Conservation (phyloP, 1,140 invertebrate species). For the Philaenus spumarius region DNA sequence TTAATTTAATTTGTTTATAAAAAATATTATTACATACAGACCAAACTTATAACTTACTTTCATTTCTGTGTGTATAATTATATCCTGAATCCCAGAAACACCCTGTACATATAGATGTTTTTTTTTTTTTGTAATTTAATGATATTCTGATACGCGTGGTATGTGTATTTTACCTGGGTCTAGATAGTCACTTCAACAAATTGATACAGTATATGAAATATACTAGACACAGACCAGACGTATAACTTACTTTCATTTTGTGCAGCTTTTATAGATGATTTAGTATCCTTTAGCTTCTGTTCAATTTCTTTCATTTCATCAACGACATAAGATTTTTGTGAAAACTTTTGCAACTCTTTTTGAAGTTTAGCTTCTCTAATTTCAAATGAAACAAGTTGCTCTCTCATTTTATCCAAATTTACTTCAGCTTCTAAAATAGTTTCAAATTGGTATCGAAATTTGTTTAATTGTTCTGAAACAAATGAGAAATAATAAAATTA, state of each 20-base stretch:
- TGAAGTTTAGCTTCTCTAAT: conserved; percentile 41
- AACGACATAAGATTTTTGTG: conserved; percentile 38
- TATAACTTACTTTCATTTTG: conserved; percentile 46
- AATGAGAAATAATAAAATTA: conserved; percentile 21
- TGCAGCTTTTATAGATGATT: conserved; percentile 44
- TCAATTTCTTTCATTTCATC: conserved; percentile 42
- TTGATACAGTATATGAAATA: too few relatives aligned
- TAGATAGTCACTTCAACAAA: too few relatives aligned
- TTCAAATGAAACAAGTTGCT: conserved; percentile 41
- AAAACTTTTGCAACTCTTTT: conserved; percentile 45
- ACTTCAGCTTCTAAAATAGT: conserved; percentile 48
- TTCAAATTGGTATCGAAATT: conserved; percentile 45
- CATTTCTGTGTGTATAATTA: too few relatives aligned
- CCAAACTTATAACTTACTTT: too few relatives aligned
- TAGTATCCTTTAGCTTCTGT: conserved; percentile 42
- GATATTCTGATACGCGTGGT: too few relatives aligned
- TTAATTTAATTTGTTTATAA: too few relatives aligned
- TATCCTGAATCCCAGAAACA: too few relatives aligned
- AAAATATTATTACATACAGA: too few relatives aligned
- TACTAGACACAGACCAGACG: too few relatives aligned
- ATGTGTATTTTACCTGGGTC: too few relatives aligned
- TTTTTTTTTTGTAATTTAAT: too few relatives aligned
- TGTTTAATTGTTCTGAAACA: conserved; percentile 41
- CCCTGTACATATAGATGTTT: too few relatives aligned
- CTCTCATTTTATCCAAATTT: conserved; percentile 42